Base-by-base conservation (phyloP, 53 echinoderm and acorn worm species). In the Crossaster papposus region DNA sequence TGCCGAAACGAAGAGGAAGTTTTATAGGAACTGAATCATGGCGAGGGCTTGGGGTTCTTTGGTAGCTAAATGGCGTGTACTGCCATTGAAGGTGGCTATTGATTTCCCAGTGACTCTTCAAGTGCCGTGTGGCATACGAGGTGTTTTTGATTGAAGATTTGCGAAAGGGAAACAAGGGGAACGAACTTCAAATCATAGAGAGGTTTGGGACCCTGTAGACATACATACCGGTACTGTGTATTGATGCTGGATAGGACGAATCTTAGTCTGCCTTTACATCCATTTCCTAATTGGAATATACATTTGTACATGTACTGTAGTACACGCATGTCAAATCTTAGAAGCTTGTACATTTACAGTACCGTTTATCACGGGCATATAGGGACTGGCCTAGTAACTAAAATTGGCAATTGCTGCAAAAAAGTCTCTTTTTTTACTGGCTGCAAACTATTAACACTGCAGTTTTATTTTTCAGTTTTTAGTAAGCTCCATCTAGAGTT, bases 1-100 rank as follows among this genome's bases (percentile, higher is more conserved):
- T 36, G 26, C 68, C 64, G 63, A 82, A 37, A 65, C 31, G 68
- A 24, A 82, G 65, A 37, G 82, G 82, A 82, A 82, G 32, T 68
- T 82, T 20, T 13, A 22, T 38, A 55, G 82, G 65, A 64, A 82
- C 29, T 82, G 82, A 82, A 64, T 82, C 51, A 29, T 37, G 36
- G 37, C 23, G 22, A n/a, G 78, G 35, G 74, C 17, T 32, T 15
- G 64, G 81, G 51, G 29, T 30, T 12, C 44, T 44, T 5, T 5
- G 2, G 38, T 44, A 44, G 44, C 44, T 44, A n/a, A n/a, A n/a
- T n/a, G n/a, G n/a, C n/a, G n/a, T n/a, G n/a, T 44, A 7, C 44
- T 44, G 5, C 44, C 44, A n/a, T 44, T 1, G 24, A 68, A 68
- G 3, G 22, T 26, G 28, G 28, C 24, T 12, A 11, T 68, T 68